These are phyloP conservation scores for Muntiacus reevesi DNA, from an alignment of 2,113 vertebrate genomes.

Conservation along the genomic window DNA sequence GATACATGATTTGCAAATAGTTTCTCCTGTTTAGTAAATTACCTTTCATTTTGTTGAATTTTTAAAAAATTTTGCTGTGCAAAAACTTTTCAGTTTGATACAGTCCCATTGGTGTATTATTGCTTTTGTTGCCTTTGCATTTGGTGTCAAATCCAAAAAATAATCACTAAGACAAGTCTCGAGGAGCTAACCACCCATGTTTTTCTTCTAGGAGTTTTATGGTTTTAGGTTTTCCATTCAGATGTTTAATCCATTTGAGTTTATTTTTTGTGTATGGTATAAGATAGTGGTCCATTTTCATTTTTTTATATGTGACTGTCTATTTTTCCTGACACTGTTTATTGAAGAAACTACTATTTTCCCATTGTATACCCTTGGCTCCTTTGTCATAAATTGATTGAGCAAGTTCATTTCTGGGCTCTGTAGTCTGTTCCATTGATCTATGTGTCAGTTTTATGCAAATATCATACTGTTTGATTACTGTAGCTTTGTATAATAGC, in stretches of 20 bases:
- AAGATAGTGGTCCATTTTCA: neutral
- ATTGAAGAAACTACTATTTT: neutral
- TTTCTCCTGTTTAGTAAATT: neutral
- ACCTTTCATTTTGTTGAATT: neutral
- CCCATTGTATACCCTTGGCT: neutral
- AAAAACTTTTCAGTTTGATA: neutral
- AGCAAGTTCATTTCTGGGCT: neutral
- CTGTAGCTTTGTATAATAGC: neutral
- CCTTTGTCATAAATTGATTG: neutral
- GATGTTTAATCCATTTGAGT: neutral
- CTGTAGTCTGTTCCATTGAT: neutral
- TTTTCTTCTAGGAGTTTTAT: neutral
- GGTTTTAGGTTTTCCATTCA: neutral
- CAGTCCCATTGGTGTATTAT: neutral
- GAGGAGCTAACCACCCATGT: neutral
- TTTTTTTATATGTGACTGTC: neutral
- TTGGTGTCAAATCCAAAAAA: neutral
- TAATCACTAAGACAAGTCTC: neutral
- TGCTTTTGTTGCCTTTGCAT: neutral
- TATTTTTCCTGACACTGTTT: neutral
- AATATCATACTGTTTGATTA: neutral
- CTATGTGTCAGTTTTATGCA: neutral
- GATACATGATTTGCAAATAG: neutral
- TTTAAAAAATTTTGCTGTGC: neutral
- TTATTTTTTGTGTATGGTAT: neutral